Conservation (phyloP, 2,113 vertebrate species). For the Bothrops jararaca region DNA sequence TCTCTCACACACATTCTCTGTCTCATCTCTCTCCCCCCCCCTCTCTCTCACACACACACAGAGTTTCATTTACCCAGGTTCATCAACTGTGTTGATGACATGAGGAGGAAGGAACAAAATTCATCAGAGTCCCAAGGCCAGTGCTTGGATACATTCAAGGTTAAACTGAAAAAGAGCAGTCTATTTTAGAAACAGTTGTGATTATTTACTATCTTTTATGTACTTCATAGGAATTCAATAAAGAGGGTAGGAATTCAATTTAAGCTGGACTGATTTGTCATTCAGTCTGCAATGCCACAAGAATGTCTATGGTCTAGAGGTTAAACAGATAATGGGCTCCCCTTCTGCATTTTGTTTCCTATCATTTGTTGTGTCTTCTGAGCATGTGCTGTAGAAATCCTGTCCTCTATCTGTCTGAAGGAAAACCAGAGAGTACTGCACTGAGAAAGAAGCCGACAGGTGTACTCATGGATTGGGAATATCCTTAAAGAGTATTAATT, state of each 20-base stretch:
- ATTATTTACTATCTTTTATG: conserved; percentile 29
- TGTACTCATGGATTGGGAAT: neutral
- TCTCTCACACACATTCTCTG: neutral
- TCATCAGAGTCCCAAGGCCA: neutral
- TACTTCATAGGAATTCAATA: conserved; percentile 25
- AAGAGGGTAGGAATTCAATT: conserved; percentile 13
- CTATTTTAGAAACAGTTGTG: conserved; percentile 27
- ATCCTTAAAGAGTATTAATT: neutral
- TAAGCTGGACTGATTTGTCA: conserved; percentile 15
- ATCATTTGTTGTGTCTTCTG: conserved; percentile 3
- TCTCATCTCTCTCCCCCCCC: too few species aligned
- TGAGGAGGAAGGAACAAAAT: neutral
- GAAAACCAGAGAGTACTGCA: neutral
- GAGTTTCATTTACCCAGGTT: neutral
- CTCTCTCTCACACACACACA: neutral
- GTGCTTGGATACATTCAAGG: conserved; percentile 15
- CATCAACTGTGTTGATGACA: neutral
- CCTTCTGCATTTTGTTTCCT: neutral
- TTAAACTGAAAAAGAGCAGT: conserved; percentile 18
- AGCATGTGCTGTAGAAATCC: neutral
- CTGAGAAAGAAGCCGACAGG: neutral
- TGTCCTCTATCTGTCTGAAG: neutral
- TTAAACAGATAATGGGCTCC: conserved; percentile 24
- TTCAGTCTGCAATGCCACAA: conserved; percentile 22
- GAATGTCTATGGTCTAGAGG: conserved; percentile 12